These are phyloP conservation scores for Pachliopta kotzebuea DNA, from an alignment of 2,888 invertebrate species.

Conservation along the genomic window DNA sequence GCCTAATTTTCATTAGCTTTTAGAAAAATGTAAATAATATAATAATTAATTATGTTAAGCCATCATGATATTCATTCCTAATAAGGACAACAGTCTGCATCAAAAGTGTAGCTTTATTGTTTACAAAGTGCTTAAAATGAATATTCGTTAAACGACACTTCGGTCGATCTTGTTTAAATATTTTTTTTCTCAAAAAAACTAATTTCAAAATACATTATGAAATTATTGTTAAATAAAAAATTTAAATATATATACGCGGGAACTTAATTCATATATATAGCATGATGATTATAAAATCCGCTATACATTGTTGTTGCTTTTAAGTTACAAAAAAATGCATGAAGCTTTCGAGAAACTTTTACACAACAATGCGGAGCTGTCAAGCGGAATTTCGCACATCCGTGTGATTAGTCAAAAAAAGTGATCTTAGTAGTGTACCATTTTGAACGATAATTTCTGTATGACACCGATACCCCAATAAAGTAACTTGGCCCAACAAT, in stretches of 20 bases:
- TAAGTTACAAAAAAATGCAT: background rate
- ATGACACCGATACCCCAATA: conserved; percentile 66
- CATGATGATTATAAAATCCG: background rate
- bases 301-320: background rate
- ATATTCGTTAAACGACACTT: background rate
- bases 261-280: background rate
- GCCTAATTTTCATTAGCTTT: background rate
- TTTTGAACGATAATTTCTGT: conserved; percentile 45
- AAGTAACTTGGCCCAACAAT: conserved; percentile 57
- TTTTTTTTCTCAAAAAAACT: too few species aligned
- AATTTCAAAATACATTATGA: too few species aligned
- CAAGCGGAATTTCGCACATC: conserved; percentile 39
- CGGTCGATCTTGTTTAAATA: background rate
- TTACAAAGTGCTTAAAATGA: background rate
- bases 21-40: background rate
- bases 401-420: conserved; percentile 42
- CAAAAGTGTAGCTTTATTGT: background rate
- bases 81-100: background rate
- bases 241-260: too few species aligned
- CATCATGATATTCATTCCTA: background rate
- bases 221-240: too few species aligned
- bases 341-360: conserved; percentile 9
- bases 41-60: background rate
- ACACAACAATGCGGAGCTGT: conserved; percentile 35
- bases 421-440: conserved; percentile 42